Evolutionary conservation across 1,140 invertebrate species (phyloP).

Genomic region (Solen grandis): DNA sequence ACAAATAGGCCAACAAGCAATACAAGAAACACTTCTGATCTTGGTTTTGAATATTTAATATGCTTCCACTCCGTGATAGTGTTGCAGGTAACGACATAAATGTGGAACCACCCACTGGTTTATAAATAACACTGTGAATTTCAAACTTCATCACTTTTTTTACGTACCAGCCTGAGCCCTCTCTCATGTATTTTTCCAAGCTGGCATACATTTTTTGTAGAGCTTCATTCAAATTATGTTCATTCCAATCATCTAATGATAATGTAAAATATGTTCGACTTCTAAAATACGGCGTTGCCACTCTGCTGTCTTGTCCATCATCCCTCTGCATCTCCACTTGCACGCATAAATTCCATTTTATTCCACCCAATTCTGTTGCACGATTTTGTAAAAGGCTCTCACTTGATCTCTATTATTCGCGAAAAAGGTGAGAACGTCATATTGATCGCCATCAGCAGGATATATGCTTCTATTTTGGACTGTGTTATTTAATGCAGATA

Average conservation of each 20-base stretch:
- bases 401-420: constrained; percentile 15
- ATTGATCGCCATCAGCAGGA: background rate
- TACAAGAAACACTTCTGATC: too few species aligned
- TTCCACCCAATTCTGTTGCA: background rate
- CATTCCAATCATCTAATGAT: constrained; percentile 5
- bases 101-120: constrained; percentile 5
- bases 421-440: constrained; percentile 14
- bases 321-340: constrained; percentile 20
- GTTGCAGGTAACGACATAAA: constrained; percentile 2
- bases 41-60: constrained; percentile 30
- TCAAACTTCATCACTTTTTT: constrained; percentile 16
- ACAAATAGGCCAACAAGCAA: background rate
- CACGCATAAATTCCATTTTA: too few species aligned
- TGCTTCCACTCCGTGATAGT: background rate
- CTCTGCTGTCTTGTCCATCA: background rate
- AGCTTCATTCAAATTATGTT: constrained; percentile 32
- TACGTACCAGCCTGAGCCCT: constrained; percentile 9
- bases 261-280: constrained; percentile 15
- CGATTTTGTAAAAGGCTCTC: constrained; percentile 4
- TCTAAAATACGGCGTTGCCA: constrained; percentile 19
- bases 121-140: background rate
- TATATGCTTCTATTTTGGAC: constrained; percentile 3
- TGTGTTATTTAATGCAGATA: constrained; percentile 2
- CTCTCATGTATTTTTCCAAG: background rate
- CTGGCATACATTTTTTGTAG: too few species aligned